phyloP scores from a whole-genome alignment of 2,797 vertebrate species.

The Nyctalus aviator region DNA sequence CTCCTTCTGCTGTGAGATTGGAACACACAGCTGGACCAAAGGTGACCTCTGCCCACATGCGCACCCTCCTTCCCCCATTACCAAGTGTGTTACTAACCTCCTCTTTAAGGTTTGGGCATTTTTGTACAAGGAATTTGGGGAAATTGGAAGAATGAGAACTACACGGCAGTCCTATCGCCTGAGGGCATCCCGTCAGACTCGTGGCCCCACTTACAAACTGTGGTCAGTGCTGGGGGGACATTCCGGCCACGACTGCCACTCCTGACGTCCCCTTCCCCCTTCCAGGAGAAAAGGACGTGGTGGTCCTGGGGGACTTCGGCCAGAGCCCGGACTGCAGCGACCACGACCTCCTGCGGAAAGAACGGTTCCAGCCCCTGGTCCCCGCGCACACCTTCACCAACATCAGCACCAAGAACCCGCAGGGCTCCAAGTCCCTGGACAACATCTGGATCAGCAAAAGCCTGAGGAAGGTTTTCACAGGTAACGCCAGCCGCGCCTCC shows the following conservation, averaged over 20 bases:
- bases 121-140: not conserved
- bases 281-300: conserved; percentile 93
- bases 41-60: not conserved
- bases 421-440: conserved; percentile 93
- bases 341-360: conserved; percentile 93
- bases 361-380: conserved; percentile 92
- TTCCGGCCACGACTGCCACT: not conserved
- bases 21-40: not conserved
- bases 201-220: accelerated
- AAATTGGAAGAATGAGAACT: not conserved
- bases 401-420: conserved; percentile 96
- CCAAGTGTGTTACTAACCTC: not conserved
- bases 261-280: not conserved
- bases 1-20: not conserved
- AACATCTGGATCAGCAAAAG: conserved; percentile 97
- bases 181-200: not conserved
- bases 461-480: conserved; percentile 94
- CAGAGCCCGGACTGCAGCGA: conserved; percentile 91
- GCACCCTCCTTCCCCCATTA: not conserved
- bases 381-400: conserved; percentile 93
- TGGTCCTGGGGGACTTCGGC: conserved; percentile 95
- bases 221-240: not conserved
- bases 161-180: accelerated
- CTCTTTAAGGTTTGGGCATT: not conserved
- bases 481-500: conserved; percentile 80